Base-by-base conservation (phyloP, 2,113 vertebrate species). In the Atrichornis clamosus region DNA sequence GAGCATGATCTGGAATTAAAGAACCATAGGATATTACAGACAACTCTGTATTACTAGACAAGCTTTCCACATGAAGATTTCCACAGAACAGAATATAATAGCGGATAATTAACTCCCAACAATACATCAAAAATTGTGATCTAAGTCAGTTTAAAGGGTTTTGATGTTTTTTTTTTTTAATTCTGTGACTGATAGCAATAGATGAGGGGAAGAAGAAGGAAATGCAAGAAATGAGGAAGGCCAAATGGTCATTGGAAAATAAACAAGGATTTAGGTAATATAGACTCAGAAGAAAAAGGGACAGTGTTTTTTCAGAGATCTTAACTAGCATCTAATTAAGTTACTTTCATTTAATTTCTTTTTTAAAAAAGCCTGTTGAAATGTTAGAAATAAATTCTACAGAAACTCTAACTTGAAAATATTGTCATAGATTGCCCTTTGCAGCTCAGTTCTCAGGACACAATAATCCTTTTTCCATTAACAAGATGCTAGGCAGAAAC, bases 351-450 rank as follows among this genome's bases (percentile, higher is more conserved):
- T 73, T 50, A 41, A 23, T 68, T 76, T 76, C 10, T 33, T 42
- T n/a, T n/a, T n/a, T n/a, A 60, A n/a, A 53, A 39, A 41, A 49
- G 1, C 19, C 23, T 35, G 8, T 16, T 52, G 9, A 28, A 92
- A 90, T 80, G 11, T 44, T 52, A 63, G 11, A 85, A 93, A 91
- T 32, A 79, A 63, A 78, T 77, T 85, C 83, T 26, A 72, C 19
- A 65, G 42, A 74, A 89, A 90, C 24, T 68, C 26, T 85, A 74
- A 79, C 75, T 55, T 82, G 15, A 91, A 97, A 96, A 90, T 15
- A 73, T 41, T 72, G 20, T 63, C 52, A 89, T 74, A 84, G 49
- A 88, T 41, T 85, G 12, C 16, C 20, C 28, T 80, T 85, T 39
- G 44, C 69, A 81, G 58, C 75, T 67, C 75, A 93, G 0, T 60